Evolutionary conservation across 2,113 vertebrate genomes (phyloP).

Genomic region (Eonycteris spelaea): DNA sequence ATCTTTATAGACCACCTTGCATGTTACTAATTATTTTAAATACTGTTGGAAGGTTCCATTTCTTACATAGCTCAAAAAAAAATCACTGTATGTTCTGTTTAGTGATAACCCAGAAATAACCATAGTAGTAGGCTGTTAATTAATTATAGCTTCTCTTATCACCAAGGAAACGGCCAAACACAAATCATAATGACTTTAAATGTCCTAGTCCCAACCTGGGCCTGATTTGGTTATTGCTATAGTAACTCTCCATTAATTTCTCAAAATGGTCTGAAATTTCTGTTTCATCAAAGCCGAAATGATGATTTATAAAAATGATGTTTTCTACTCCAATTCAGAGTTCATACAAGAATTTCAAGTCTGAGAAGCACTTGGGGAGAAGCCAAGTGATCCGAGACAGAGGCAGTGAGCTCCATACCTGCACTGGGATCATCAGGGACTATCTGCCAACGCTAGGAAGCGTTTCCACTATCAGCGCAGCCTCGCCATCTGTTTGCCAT

Average conservation of each 20-base stretch:
- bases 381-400: rapidly evolving
- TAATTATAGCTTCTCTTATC: slow-evolving; percentile 61
- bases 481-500: not conserved
- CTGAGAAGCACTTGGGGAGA: not conserved
- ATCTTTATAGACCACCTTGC: not conserved
- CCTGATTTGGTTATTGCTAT: slow-evolving; percentile 44
- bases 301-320: not conserved
- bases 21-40: not conserved
- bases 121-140: slow-evolving; percentile 56
- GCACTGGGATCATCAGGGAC: rapidly evolving
- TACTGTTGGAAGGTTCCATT: not conserved
- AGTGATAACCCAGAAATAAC: slow-evolving; percentile 68
- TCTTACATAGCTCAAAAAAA: slow-evolving; percentile 16
- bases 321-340: not conserved
- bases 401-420: too few relatives aligned
- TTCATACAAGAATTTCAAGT: not conserved
- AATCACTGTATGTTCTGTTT: slow-evolving; percentile 38
- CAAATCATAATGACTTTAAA: slow-evolving; percentile 16
- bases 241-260: slow-evolving; percentile 46
- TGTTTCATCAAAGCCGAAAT: not conserved
- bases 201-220: not conserved
- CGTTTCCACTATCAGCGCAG: rapidly evolving
- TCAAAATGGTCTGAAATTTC: slow-evolving; percentile 2
- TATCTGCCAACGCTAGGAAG: not conserved
- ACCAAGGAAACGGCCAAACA: slow-evolving; percentile 51